Evolutionary conservation across 2,888 invertebrate genomes (phyloP), one percentile per base, ranked within the genome.

Genomic region (Criorhina ranunculi): DNA sequence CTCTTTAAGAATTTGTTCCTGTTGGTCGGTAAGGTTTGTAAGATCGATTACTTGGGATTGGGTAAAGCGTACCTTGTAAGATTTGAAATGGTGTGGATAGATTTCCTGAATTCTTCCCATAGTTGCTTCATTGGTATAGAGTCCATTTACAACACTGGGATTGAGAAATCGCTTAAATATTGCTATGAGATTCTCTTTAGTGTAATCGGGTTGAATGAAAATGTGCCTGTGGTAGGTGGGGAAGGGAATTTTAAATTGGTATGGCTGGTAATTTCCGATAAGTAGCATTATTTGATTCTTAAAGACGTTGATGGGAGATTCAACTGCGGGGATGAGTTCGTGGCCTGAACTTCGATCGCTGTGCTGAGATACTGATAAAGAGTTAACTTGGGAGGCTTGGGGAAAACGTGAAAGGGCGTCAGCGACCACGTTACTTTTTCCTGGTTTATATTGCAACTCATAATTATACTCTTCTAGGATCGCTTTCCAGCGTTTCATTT

Each of bases 41-140:
- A 29, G 29, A 5, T n/a, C n/a, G n/a, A n/a, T n/a, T 12, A 79
- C 72, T 46, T 15, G 12, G 9, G 8, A 51, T 49, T 55, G 72
- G 1, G 66, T 46, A 8, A 64, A 72, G 8, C 79, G 11, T 9
- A 31, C 19, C 33, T 51, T 73, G 31, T 29, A 69, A 2, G 19
- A 12, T 44, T 12, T 55, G 11, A 55, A 59, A 12, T 62, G 46
- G 8, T n/a, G 5, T 9, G n/a, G n/a, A n/a, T n/a, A n/a, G n/a
- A n/a, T n/a, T n/a, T n/a, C n/a, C n/a, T n/a, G n/a, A 31, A 49
- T 49, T 40, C 40, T 40, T n/a, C 40, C 40, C 40, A 40, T 40
- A 40, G n/a, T 40, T 7, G 35, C 8, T 35, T 2, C 9, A 35
- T 35, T 8, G n/a, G n/a, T n/a, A n/a, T n/a, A n/a, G n/a, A n/a